Evolutionary conservation across 1,140 invertebrate species (phyloP), one percentile per base, ranked within the genome.

Genomic region (Neodiprion lecontei): DNA sequence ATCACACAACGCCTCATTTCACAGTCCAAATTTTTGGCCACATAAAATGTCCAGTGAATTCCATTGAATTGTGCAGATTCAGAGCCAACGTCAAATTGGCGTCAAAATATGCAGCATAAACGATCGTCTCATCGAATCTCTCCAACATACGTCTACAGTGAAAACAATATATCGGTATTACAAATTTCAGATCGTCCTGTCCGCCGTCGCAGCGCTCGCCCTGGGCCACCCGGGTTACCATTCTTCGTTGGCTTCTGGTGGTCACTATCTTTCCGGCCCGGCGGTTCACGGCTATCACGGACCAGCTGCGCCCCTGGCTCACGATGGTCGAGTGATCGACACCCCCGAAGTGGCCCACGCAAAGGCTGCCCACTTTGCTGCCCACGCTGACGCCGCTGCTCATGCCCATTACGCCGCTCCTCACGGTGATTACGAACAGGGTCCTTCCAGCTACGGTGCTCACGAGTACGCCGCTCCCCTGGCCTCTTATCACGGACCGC

Each of bases 331-430:
- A 53, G 84, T 86, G 48, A 79, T 87, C 9, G 91, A 92, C 77
- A 91, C 91, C 3, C 90, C 90, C 50, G 91, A 91, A 84, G 91
- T 92, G 7, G 89, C 90, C 67, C 89, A 89, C 67, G 91, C 91
- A 66, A 91, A 91, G 81, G 90, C 90, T 21, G 88, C 84, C 7
- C 91, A 91, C 77, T 90, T 90, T 79, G 88, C 89, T 72, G 90
- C 90, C 48, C 88, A 90, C 76, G 88, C 88, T 40, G 88, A 89
- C 70, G 90, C 88, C n/a, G 82, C 83, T 40, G 76, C 76, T 9
- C 75, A 69, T 7, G 67, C 67, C 21, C 67, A 78, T 17, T 47
- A 72, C 11, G 66, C 28, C 11, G 53, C 53, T 17, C 53, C 53
- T 17, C n/a, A 61, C 53, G 53, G 53, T 61, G 53, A 9, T 61